phyloP scores from a whole-genome alignment of 2,113 vertebrate genomes.

The Lycaon pictus region DNA sequence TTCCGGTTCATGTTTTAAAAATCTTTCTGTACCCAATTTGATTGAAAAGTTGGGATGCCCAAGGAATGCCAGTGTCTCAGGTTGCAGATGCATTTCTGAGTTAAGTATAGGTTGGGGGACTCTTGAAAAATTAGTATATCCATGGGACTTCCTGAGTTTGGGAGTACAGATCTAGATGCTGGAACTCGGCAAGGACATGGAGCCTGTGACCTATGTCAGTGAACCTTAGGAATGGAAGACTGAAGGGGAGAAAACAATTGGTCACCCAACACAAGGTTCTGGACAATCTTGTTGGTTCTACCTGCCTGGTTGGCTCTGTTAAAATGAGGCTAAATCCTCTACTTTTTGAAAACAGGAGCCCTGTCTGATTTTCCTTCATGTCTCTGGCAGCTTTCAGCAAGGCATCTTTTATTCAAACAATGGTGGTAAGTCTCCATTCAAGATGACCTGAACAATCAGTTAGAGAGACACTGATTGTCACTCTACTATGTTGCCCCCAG shows the following conservation, averaged over 20 bases:
- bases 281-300: background rate
- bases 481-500: fast-evolving
- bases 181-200: background rate
- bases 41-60: background rate
- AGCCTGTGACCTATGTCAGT: background rate
- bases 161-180: background rate
- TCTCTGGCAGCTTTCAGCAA: background rate
- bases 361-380: background rate
- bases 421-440: background rate
- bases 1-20: background rate
- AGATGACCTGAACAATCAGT: background rate
- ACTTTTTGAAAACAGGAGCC: background rate
- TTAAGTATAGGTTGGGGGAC: background rate
- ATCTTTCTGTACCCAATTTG: background rate
- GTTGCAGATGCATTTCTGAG: background rate
- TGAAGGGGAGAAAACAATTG: background rate
- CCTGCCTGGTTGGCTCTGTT: background rate
- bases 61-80: background rate
- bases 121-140: background rate
- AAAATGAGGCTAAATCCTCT: background rate
- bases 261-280: background rate
- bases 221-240: background rate
- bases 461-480: background rate
- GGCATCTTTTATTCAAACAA: background rate
- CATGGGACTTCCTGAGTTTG: background rate